Percentiles rank a stretch among this genome's conserved stretches.
Evolutionary conservation across 2,888 invertebrate species (phyloP).

Genomic region (Epirrita christyi): DNA sequence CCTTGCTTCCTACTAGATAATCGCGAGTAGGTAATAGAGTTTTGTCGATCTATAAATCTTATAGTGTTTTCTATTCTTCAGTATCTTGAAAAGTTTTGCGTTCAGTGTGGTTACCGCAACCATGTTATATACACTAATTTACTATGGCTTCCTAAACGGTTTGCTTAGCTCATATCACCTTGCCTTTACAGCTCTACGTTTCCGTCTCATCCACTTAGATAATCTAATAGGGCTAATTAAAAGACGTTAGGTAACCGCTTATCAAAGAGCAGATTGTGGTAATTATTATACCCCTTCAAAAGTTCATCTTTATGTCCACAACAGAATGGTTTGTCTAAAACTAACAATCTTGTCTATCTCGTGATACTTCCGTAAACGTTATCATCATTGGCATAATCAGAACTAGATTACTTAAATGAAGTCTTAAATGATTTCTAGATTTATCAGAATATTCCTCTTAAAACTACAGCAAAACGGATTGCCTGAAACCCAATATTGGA

Average conservation of each 20-base stretch:
- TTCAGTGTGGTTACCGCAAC: slow-evolving; percentile 47
- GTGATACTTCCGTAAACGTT: no score
- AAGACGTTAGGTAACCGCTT: slow-evolving; percentile 1
- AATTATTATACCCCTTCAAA: no score
- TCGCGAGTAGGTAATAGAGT: no score
- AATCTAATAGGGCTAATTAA: slow-evolving; percentile 33
- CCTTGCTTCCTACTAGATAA: no score
- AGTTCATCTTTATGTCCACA: no score
- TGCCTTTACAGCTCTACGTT: slow-evolving; percentile 36
- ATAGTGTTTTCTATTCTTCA: no score
- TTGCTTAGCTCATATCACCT: slow-evolving; percentile 54
- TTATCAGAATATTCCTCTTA: neutral
- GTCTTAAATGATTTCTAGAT: no score
- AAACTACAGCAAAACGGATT: slow-evolving; percentile 18
- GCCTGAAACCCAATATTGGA: slow-evolving; percentile 53
- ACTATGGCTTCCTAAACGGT: slow-evolving; percentile 68
- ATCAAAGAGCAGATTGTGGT: neutral
- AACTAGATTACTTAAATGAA: no score
- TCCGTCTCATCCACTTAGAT: slow-evolving; percentile 27
- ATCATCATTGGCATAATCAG: no score
- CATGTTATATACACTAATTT: slow-evolving; percentile 44
- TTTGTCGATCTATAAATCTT: no score
- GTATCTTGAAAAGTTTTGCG: neutral
- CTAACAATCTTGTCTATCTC: no score
- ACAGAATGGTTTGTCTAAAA: no score